Base-by-base conservation (phyloP, 2,888 invertebrate genomes). In the Acanthosepion esculentum region DNA sequence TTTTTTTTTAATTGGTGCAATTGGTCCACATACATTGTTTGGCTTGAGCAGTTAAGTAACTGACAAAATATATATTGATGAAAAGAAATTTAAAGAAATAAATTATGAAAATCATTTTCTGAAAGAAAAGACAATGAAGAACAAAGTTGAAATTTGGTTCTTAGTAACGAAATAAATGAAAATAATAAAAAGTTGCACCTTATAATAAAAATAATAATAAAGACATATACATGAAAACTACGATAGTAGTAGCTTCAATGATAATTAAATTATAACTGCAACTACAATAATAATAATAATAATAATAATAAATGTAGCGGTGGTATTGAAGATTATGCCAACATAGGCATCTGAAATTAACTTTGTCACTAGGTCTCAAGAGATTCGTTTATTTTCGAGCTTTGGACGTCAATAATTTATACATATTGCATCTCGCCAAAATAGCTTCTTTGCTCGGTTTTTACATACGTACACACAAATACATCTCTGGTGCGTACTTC, bases 301-400 rank as follows among this genome's bases (percentile, higher is more conserved):
- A 64, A 64, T 64, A 64, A 64, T 26, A 64, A 64, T 26, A 29
- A 50, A 50, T n/a, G n/a, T n/a, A 33, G 12, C n/a, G 1, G n/a
- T 59, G 0, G n/a, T n/a, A n/a, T n/a, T n/a, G 78, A 33, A 10
- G n/a, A 78, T 78, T n/a, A 78, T n/a, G 12, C 78, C 78, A 78
- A 78, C 78, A 78, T n/a, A 10, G 15, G 78, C 78, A 78, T n/a
- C n/a, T 78, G 78, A 78, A 78, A 78, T 78, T 78, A 78, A n/a
- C 78, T 78, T 78, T 78, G 78, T 78, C 78, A 78, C 33, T 78
- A 4, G 10, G 78, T 78, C 78, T 78, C 78, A 78, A 78, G 78
- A 78, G 78, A 78, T 33, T 78, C 78, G n/a, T 78, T 78, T 78
- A 78, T 78, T 78, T 78, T 78, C 78, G 78, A 78, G 78, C n/a